Evolutionary conservation across 2,888 invertebrate species (phyloP), one percentile per base, ranked within the genome.

Genomic region (Hemistola chrysoprasaria): DNA sequence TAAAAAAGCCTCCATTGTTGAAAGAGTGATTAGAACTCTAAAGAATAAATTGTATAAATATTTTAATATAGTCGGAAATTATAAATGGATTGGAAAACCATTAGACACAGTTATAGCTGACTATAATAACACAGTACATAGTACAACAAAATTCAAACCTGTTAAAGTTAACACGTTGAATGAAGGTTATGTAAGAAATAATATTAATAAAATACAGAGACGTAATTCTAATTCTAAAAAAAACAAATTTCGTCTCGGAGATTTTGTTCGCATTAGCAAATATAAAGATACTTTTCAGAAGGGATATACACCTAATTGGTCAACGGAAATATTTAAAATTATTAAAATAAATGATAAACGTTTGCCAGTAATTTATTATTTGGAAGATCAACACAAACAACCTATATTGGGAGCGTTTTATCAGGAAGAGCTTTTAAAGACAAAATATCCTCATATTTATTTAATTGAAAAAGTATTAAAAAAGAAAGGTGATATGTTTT

Each of bases 221-320:
- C 22, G 7, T 7, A 16, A 3, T 16, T 16, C 2, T 16, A 16
- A 16, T 16, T 16, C 31, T 22, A 21, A 22, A 3, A 22, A 27
- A 25, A 21, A 20, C 1, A 21, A 21, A 3, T 40, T 40, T 2
- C 29, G 30, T 11, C 1, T 7, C 7, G 35, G 25, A 8, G 26
- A 40, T 10, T 30, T 11, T 9, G 41, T 42, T 1, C 23, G 41
- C 20, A 34, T 34, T 5, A 34, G 33, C 20, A 60, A 57, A 40
- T 47, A 50, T 22, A 50, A 53, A 34, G 35, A 37, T 29, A 11
- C 28, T 7, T 59, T 63, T 40, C 39, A 40, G 1, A 59, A 58
- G 37, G 57, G 59, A 0, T 65, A 59, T 39, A 61, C 59, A 10
- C 62, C 65, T 0, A 59, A 60, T 29, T 68, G 64, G 62, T 40